Evolutionary conservation across 2,113 vertebrate species (phyloP).

Genomic region (Pterocles burchelli): DNA sequence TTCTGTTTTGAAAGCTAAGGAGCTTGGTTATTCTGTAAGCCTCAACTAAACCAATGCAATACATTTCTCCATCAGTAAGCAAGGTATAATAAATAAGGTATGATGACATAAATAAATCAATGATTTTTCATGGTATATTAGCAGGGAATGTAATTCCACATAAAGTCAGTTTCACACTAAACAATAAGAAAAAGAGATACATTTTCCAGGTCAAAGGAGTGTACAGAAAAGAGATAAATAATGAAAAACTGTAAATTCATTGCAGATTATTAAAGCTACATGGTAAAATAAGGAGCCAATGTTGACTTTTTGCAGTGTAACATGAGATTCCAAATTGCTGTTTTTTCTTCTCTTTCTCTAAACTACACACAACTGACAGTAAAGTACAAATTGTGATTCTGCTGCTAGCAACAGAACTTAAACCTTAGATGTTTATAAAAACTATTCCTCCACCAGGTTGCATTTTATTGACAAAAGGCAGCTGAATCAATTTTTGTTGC

Average conservation of each 20-base stretch:
- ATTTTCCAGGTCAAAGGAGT: neutral
- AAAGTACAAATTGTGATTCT: constrained; percentile 11
- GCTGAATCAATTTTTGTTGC: constrained; percentile 31
- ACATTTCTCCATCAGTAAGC: neutral
- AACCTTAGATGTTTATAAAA: constrained; percentile 1
- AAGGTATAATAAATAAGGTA: constrained; percentile 23
- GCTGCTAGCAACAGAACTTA: neutral
- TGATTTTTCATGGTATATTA: neutral
- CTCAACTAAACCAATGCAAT: neutral
- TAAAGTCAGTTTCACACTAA: neutral
- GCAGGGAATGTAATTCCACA: neutral
- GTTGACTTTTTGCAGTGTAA: neutral
- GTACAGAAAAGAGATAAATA: neutral
- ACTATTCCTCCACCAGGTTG: neutral
- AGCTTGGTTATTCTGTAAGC: neutral
- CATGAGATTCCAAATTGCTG: neutral
- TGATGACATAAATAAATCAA: constrained; percentile 28
- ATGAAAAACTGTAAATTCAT: neutral
- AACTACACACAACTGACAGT: neutral
- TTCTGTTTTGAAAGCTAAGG: constrained; percentile 1
- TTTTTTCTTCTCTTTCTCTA: neutral
- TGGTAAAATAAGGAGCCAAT: neutral
- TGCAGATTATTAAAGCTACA: neutral
- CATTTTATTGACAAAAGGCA: constrained; percentile 34
- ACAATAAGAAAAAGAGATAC: neutral